Evolutionary conservation across 2,888 invertebrate genomes (phyloP), one percentile per base, ranked within the genome.

Genomic region (Drosophila pseudotakahashii): DNA sequence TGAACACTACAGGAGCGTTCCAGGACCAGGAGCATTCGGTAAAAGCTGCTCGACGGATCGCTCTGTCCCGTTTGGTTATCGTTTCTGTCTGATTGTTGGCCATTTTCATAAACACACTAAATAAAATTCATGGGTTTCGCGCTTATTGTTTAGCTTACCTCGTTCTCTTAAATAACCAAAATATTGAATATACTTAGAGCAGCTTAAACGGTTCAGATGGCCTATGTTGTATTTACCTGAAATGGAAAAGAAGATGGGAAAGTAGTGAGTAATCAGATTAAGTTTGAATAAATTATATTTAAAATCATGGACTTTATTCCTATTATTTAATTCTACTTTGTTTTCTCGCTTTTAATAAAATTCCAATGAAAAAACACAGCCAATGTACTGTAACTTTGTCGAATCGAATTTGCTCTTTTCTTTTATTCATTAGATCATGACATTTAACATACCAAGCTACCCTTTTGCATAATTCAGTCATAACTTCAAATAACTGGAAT

Each of bases 41-140:
- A 63, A 71, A 82, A 76, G 83, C 76, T 71, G 74, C n/a, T n/a
- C n/a, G n/a, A n/a, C n/a, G n/a, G n/a, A n/a, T n/a, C 66, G 66
- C 61, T 73, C 47, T 73, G 3, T 14, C 53, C 51, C 34, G 36
- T 13, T 52, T 60, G 60, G 61, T 79, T 85, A 88, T 89, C 66
- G 78, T 61, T 89, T 84, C 75, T 79, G 90, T 89, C 89, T 88
- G 83, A 88, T 75, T 89, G 78, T 73, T 85, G 68, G 68, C 76
- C 76, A 75, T 89, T 83, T 79, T 77, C 76, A 77, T 79, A 84
- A 80, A 52, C 73, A 71, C 73, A 75, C 74, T 70, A 70, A 77
- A 81, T 79, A 76, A 77, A 75, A 67, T 74, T 76, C n/a, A 76
- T 72, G 48, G 26, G 47, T 42, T 59, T 52, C 39, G 63, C 60